Conservation (phyloP, 2,888 invertebrate genomes). For the Saturnia pavonia region DNA sequence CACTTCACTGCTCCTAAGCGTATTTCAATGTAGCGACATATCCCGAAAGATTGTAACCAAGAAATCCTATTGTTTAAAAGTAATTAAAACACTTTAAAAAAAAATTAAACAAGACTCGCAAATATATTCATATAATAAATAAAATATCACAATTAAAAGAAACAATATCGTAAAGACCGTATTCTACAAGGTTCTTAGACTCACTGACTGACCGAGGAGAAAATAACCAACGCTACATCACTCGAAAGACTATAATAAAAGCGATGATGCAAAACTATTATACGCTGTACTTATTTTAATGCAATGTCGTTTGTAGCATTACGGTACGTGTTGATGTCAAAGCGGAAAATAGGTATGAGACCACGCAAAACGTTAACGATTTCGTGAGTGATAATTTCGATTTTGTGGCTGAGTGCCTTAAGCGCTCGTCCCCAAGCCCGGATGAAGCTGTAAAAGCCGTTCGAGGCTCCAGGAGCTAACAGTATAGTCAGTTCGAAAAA, state of each 20-base stretch:
- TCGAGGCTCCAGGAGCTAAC: too few relatives aligned
- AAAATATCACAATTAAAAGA: background rate
- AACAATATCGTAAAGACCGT: background rate
- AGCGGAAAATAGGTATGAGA: background rate
- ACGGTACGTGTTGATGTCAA: background rate
- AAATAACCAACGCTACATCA: background rate
- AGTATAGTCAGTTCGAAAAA: too few relatives aligned
- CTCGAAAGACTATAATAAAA: background rate
- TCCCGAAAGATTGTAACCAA: too few relatives aligned
- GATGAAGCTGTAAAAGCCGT: too few relatives aligned
- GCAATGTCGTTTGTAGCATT: background rate
- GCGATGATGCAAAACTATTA: conserved; percentile 5
- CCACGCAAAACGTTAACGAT: background rate
- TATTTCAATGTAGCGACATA: background rate
- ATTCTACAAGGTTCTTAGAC: background rate
- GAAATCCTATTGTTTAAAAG: too few relatives aligned
- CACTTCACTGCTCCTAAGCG: background rate
- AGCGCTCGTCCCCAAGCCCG: too few relatives aligned
- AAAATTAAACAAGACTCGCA: background rate
- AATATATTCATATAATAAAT: background rate
- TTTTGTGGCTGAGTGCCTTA: too few relatives aligned
- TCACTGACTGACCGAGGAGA: background rate
- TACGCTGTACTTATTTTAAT: conserved; percentile 4
- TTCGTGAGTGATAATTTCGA: background rate
- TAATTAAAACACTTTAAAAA: too few relatives aligned